Conservation (phyloP, 2,797 vertebrate genomes). For the Cygnus olor region DNA sequence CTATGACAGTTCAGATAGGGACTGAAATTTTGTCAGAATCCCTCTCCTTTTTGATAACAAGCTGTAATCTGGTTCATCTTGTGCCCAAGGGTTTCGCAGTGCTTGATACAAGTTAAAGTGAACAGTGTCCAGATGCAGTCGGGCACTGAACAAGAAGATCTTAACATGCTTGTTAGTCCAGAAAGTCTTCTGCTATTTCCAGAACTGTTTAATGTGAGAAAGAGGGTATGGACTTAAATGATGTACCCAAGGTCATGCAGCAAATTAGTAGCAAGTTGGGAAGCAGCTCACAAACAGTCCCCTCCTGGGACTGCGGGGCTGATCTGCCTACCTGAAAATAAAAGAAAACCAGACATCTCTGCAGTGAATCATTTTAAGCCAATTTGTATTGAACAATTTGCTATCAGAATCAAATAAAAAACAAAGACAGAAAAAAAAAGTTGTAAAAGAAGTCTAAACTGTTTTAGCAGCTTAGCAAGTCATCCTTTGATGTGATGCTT, state of each 20-base stretch:
- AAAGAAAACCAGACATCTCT: neutral
- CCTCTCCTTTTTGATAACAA: accelerated
- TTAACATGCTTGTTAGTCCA: neutral
- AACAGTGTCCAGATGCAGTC: neutral
- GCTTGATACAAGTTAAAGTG: neutral
- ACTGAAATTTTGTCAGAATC: neutral
- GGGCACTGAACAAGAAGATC: neutral
- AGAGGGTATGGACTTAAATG: neutral
- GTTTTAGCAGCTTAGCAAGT: neutral
- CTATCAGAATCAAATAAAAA: neutral
- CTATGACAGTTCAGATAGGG: neutral
- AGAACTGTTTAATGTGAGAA: neutral
- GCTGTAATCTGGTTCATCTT: neutral
- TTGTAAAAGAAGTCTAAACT: neutral
- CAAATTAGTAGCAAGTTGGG: neutral
- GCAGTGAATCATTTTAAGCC: neutral
- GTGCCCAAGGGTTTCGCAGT: neutral
- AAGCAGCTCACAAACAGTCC: neutral
- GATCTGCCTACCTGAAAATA: neutral
- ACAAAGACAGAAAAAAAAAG: no score
- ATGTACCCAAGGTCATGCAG: neutral
- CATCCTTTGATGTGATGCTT: neutral
- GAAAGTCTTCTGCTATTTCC: neutral
- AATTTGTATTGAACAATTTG: neutral
- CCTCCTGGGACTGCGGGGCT: accelerated